Percentiles rank a stretch among this genome's conserved stretches.
Evolutionary conservation across 2,113 vertebrate species (phyloP).

Genomic region (Felis chaus): DNA sequence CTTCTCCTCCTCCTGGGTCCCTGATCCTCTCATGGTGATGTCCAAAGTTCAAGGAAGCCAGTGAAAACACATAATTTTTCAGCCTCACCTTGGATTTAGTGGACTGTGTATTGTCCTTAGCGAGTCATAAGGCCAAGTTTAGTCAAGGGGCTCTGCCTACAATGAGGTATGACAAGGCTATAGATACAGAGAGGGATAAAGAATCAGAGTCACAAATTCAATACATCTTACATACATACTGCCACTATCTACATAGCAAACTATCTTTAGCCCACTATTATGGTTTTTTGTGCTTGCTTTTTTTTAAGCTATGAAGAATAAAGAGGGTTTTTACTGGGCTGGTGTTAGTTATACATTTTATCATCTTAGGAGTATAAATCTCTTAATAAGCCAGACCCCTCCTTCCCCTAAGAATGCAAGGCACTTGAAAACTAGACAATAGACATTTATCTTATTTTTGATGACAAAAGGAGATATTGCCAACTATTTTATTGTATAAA

Average conservation of each 20-base stretch:
- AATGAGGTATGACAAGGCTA: accelerated
- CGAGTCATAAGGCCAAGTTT: background rate
- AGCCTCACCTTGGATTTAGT: background rate
- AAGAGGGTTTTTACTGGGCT: background rate
- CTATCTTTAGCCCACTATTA: background rate
- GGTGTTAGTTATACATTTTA: background rate
- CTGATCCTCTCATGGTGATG: background rate
- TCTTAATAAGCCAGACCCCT: background rate
- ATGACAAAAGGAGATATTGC: background rate
- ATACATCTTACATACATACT: background rate
- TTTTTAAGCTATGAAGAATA: background rate
- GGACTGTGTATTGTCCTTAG: background rate
- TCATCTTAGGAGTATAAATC: background rate
- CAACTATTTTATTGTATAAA: background rate
- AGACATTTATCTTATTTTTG: background rate
- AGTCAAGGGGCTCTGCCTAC: background rate
- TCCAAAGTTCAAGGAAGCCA: background rate
- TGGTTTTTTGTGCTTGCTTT: background rate
- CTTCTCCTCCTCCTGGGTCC: background rate
- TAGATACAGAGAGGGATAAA: background rate
- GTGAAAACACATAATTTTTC: accelerated
- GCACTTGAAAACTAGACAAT: background rate
- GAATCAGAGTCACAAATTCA: background rate
- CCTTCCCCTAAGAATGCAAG: background rate
- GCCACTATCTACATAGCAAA: background rate